A percentile compares a stretch with the other conserved stretches of the same genome.
Evolutionary conservation across 2,888 invertebrate species (phyloP).

Genomic region (Tetheella fluctuosa): DNA sequence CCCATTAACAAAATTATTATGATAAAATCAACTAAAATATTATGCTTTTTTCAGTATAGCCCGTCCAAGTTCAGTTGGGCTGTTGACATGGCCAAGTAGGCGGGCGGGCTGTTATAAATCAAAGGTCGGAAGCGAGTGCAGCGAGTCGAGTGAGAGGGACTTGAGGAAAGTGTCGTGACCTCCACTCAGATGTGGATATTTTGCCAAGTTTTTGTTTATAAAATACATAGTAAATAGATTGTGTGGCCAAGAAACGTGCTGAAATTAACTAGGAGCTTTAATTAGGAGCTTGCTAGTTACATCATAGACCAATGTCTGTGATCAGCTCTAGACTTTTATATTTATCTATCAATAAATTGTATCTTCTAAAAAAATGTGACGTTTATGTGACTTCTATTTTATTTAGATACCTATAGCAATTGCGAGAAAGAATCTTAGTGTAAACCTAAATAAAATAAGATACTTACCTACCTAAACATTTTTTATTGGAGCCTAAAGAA

Average conservation of each 20-base stretch:
- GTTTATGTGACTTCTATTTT: no score
- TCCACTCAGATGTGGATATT: constrained; percentile 13
- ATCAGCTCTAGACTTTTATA: no score
- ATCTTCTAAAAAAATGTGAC: no score
- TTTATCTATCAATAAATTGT: no score
- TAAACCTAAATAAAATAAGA: no score
- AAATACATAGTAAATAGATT: not conserved
- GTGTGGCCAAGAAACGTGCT: not conserved
- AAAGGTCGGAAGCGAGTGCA: constrained; percentile 49
- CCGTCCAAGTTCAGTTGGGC: constrained; percentile 16
- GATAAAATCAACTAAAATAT: not conserved
- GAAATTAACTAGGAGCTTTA: no score
- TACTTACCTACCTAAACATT: constrained; percentile 23
- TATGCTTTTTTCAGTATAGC: not conserved
- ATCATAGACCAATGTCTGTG: no score
- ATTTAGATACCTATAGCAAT: no score
- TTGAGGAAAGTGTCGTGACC: constrained; percentile 37
- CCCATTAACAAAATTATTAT: no score
- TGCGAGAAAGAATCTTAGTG: no score
- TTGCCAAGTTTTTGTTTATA: constrained; percentile 5
- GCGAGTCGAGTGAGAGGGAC: constrained; percentile 46
- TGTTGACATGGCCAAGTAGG: constrained; percentile 27
- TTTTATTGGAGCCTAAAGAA: constrained; percentile 42
- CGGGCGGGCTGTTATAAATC: constrained; percentile 47
- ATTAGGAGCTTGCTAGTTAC: no score